Percentiles rank a stretch among this genome's conserved stretches.
Evolutionary conservation across 2,888 invertebrate species (phyloP).

Genomic region (Bellardia pandia): DNA sequence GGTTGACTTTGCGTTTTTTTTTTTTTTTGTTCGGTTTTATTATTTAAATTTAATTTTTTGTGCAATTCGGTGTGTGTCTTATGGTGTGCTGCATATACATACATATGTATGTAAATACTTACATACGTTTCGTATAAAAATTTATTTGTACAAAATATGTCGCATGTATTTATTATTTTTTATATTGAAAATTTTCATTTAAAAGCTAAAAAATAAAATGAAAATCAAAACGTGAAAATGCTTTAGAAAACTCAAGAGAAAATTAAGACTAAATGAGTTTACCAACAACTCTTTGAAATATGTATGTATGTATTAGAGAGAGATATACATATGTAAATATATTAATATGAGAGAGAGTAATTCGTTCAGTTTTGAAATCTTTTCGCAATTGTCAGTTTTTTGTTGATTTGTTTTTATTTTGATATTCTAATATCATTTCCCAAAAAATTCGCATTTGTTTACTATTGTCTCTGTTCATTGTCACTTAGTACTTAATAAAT

Average conservation of each 20-base stretch:
- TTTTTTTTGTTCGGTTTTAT: slow-evolving; percentile 36
- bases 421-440: slow-evolving; percentile 35
- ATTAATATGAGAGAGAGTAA: background rate
- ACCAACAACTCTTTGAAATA: background rate
- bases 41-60: slow-evolving; percentile 13
- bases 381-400: slow-evolving; percentile 30
- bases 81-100: background rate
- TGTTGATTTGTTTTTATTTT: slow-evolving; percentile 52
- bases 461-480: slow-evolving; percentile 28
- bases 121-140: slow-evolving; percentile 74
- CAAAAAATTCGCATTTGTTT: slow-evolving; percentile 44
- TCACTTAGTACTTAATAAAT: slow-evolving; percentile 19
- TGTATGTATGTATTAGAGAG: background rate
- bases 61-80: slow-evolving; percentile 55
- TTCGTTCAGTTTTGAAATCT: slow-evolving; percentile 44
- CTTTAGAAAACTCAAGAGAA: slow-evolving; percentile 20
- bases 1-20: slow-evolving; percentile 77
- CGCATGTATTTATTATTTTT: slow-evolving; percentile 27
- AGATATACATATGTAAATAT: background rate
- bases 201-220: slow-evolving; percentile 39
- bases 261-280: background rate
- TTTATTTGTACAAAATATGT: slow-evolving; percentile 68
- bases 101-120: too few species aligned
- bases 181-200: slow-evolving; percentile 44
- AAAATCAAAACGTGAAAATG: slow-evolving; percentile 42